Conservation (phyloP, 2,888 invertebrate genomes). For the Drosophila yooni region DNA sequence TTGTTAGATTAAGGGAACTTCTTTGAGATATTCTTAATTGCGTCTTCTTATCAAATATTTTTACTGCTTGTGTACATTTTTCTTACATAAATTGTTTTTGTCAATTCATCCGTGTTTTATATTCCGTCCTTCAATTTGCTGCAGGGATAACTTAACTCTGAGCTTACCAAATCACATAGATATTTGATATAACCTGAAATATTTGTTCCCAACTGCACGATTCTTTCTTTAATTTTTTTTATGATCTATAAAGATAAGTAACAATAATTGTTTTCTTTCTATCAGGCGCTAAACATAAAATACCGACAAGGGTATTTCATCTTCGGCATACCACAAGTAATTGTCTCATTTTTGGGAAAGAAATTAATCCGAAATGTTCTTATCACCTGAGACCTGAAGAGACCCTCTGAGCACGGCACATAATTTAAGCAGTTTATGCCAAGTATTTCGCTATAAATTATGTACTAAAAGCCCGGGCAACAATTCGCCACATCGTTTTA, state of each 20-base stretch:
- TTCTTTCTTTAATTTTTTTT: neutral
- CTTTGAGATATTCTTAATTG: neutral
- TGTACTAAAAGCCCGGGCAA: conserved; percentile 68
- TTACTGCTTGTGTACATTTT: neutral
- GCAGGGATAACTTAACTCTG: neutral
- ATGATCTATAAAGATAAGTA: neutral
- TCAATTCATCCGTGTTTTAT: neutral
- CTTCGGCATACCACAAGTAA: neutral
- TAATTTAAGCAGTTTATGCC: conserved; percentile 74
- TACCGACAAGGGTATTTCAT: neutral
- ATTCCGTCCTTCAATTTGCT: neutral
- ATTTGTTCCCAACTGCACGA: neutral
- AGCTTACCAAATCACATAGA: neutral
- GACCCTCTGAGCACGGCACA: conserved; percentile 47
- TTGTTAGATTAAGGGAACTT: neutral
- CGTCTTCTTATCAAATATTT: neutral
- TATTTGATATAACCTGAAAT: neutral
- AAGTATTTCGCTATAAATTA: conserved; percentile 71
- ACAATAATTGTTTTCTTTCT: neutral
- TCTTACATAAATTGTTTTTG: too few relatives aligned
- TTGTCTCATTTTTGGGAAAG: conserved; percentile 1
- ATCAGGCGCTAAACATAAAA: neutral
- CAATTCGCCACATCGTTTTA: conserved; percentile 75
- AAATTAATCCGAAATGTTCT: conserved; percentile 29
- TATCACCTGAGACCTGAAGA: conserved; percentile 38